These are phyloP conservation scores for Montipora efflorescens DNA, from an alignment of 64 coral and sea anemone genomes.

Conservation along the genomic window DNA sequence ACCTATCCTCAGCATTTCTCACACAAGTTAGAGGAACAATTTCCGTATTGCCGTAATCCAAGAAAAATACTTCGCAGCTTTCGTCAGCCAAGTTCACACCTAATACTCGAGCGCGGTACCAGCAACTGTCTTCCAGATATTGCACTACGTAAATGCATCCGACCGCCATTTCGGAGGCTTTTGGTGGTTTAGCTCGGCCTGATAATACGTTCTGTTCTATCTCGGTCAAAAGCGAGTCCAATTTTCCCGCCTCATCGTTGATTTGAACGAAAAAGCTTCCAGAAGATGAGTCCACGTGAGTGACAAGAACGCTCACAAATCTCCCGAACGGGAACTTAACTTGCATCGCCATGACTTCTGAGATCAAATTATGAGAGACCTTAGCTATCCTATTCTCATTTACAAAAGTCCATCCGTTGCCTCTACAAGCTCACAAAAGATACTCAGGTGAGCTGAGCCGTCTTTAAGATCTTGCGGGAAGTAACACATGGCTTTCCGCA, in stretches of 20 bases:
- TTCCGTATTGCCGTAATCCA: conserved; percentile 98
- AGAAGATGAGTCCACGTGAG: conserved; percentile 80
- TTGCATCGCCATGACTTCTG: conserved; percentile 72
- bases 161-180: conserved; percentile 50
- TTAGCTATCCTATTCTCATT: background rate
- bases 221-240: conserved; percentile 84
- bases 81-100: conserved; percentile 42
- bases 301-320: conserved; percentile 81
- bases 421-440: background rate
- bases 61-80: conserved; percentile 81
- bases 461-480: background rate
- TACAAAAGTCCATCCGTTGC: background rate
- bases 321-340: conserved; percentile 83
- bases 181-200: conserved; percentile 19
- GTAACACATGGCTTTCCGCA: background rate
- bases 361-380: background rate
- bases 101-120: conserved; percentile 89
- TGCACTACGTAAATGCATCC: conserved; percentile 87
- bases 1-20: conserved; percentile 61
- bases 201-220: conserved; percentile 77
- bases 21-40: conserved; percentile 63
- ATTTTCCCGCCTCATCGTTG: conserved; percentile 79
- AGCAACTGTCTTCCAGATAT: conserved; percentile 75
- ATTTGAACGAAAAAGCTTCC: conserved; percentile 93
- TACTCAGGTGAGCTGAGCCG: too few species aligned